Evolutionary conservation across 2,113 vertebrate genomes (phyloP), one percentile per base, ranked within the genome.

Genomic region (Nycticryphes semicollaris): DNA sequence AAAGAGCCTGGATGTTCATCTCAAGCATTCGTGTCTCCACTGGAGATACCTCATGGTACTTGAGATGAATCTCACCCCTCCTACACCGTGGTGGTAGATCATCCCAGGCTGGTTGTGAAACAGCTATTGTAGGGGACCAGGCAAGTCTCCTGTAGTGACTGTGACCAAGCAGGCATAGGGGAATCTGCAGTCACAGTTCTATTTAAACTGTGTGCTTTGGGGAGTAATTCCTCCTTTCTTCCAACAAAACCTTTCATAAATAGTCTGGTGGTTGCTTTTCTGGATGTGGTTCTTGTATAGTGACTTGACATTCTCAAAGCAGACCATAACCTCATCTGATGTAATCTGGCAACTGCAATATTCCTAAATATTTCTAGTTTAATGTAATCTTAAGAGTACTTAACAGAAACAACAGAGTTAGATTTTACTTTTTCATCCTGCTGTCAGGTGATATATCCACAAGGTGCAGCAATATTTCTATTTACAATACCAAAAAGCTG

Each of bases 341-440:
- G 54, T 86, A 33, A 64, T 50, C 59, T 93, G 85, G 50, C n/a
- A 84, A 35, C 56, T 39, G 14, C 87, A 82, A 22, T 93, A 64
- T 92, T 89, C 41, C 76, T 43, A 72, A 89, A 78, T 92, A 68
- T 87, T 93, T 86, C 30, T 50, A 72, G n/a, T 67, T 91, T 54
- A 92, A 75, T 4, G 7, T 70, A 78, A 68, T 76, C n/a, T 87
- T 43, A 84, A 10, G n/a, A 59, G 45, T 62, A 50, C 50, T 45
- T 78, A 92, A 62, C 23, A 78, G 54, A 92, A 92, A 56, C 47
- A 87, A 53, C 25, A 68, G 45, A 48, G 41, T 67, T 74, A 86
- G 69, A 67, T 91, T 87, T 60, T 47, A 78, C 64, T 84, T 81
- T 80, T 93, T 87, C 21, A 11, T 87, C 66, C 47, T 37, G 27